Conservation (phyloP, 2,113 vertebrate species). For the Coregonus clupeaformis region DNA sequence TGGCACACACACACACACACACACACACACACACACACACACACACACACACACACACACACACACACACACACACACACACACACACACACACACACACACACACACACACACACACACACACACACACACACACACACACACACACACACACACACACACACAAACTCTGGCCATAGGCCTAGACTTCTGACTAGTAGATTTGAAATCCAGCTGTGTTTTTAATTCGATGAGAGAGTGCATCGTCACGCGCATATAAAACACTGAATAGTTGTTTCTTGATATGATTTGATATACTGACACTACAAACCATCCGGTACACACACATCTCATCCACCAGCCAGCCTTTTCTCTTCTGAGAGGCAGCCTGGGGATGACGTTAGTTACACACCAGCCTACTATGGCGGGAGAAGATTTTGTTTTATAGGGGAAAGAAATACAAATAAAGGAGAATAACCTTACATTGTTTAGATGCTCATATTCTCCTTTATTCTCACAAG, state of each 20-base stretch:
- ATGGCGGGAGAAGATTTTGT: too few species aligned
- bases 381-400: too few species aligned
- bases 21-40: not conserved
- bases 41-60: not conserved
- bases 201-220: conserved; percentile 6
- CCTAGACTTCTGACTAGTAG: conserved; percentile 12
- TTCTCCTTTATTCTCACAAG: too few species aligned
- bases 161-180: not conserved
- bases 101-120: not conserved
- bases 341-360: too few species aligned
- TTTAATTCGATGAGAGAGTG: not conserved
- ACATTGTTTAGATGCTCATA: too few species aligned
- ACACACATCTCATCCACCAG: too few species aligned
- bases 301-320: not conserved
- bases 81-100: not conserved
- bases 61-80: not conserved
- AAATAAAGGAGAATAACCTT: too few species aligned
- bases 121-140: not conserved
- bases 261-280: not conserved
- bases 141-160: not conserved
- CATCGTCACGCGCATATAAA: not conserved
- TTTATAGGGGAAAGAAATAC: too few species aligned
- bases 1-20: conserved; percentile 12
- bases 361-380: too few species aligned
- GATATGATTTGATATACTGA: not conserved